Percentiles rank a stretch among this genome's conserved stretches.
phyloP scores from a whole-genome alignment of 2,113 vertebrate genomes.

The Actenoides hombroni region DNA sequence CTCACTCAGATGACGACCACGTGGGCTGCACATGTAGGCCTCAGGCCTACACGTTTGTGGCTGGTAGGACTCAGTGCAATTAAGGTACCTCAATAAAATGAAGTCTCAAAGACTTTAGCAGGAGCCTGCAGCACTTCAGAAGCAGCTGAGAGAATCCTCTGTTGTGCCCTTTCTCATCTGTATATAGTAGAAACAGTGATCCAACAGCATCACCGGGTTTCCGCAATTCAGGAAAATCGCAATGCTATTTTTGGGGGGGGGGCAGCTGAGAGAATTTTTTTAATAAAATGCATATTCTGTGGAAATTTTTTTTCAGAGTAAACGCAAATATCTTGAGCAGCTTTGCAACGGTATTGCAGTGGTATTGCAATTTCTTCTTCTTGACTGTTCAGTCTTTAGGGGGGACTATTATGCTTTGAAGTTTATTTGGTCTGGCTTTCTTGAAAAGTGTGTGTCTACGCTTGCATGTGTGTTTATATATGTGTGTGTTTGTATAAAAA shows the following conservation, averaged over 20 bases:
- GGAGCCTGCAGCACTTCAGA: neutral
- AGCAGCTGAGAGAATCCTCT: neutral
- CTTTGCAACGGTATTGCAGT: neutral
- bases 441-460: neutral
- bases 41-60: neutral
- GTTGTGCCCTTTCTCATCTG: neutral
- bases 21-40: neutral
- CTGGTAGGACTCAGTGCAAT: neutral
- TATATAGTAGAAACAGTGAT: neutral
- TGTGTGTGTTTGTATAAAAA: neutral
- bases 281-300: neutral
- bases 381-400: neutral
- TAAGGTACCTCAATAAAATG: neutral
- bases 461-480: fast-evolving
- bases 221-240: neutral
- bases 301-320: neutral
- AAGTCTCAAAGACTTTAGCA: neutral
- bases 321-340: neutral
- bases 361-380: neutral
- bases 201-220: neutral
- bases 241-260: neutral
- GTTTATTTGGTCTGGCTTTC: neutral
- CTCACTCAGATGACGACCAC: neutral
- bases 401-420: neutral
- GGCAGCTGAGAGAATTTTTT: neutral